phyloP scores from a whole-genome alignment of 2,113 vertebrate genomes.

The Regulus satrapa region DNA sequence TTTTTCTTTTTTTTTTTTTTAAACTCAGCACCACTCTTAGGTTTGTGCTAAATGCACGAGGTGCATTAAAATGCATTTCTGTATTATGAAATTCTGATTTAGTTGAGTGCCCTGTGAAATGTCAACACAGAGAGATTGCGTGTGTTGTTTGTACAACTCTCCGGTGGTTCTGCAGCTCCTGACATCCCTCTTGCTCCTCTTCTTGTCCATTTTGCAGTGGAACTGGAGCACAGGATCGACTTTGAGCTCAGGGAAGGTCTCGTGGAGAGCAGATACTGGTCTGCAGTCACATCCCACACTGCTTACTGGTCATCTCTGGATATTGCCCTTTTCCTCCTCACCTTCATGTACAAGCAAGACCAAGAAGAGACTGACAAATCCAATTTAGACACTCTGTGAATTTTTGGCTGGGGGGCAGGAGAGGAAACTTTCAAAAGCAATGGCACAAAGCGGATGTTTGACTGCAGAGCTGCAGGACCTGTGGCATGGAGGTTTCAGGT shows the following conservation, averaged over 20 bases:
- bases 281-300: conserved; percentile 95
- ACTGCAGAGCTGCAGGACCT: conserved; percentile 24
- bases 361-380: conserved; percentile 63
- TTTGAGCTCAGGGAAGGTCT: conserved; percentile 95
- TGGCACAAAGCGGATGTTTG: conserved; percentile 33
- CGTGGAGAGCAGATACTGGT: conserved; percentile 98
- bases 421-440: background rate
- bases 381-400: conserved; percentile 68
- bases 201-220: conserved; percentile 71
- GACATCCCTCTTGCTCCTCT: background rate
- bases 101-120: background rate
- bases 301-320: conserved; percentile 97
- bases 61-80: background rate
- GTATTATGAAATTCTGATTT: accelerated
- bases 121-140: accelerated
- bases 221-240: conserved; percentile 93
- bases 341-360: conserved; percentile 90
- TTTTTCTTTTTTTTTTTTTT: too few species aligned
- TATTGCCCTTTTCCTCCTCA: conserved; percentile 93
- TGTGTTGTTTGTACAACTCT: accelerated
- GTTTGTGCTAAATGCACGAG: accelerated
- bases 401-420: background rate
- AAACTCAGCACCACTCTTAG: background rate
- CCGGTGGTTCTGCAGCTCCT: background rate
- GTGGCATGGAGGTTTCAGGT: conserved; percentile 65